Evolutionary conservation across 2,113 vertebrate species (phyloP).

Genomic region (Melospiza melodia): DNA sequence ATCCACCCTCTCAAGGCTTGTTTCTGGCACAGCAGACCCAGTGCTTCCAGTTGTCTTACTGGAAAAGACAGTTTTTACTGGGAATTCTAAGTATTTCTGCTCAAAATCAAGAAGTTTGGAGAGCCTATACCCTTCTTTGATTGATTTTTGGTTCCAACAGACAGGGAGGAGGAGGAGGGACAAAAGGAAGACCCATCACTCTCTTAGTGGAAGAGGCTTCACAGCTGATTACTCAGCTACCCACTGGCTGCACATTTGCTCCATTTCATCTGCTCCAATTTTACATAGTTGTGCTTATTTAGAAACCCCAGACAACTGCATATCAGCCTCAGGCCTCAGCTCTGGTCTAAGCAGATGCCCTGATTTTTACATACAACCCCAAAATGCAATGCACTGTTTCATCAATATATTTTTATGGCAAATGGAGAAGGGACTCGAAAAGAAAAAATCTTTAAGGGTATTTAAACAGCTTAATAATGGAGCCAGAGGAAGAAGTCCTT

Average conservation of each 20-base stretch:
- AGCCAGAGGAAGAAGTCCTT: neutral
- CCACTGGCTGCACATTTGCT: neutral
- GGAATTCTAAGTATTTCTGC: neutral
- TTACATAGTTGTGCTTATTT: neutral
- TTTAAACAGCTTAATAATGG: neutral
- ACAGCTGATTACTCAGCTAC: constrained; percentile 1
- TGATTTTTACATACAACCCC: neutral
- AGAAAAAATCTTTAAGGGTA: neutral
- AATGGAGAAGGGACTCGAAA: neutral
- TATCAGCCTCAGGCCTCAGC: neutral
- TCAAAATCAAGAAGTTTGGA: neutral
- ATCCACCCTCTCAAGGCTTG: neutral
- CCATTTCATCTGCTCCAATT: constrained; percentile 25
- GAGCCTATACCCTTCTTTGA: neutral
- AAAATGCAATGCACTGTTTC: neutral
- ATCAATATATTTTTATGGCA: neutral
- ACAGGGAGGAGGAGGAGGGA: neutral
- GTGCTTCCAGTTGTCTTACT: neutral
- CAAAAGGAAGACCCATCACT: neutral
- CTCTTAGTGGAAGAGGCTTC: neutral
- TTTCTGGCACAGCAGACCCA: neutral
- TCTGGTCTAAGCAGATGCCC: neutral
- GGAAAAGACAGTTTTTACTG: neutral
- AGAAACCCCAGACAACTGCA: constrained; percentile 9
- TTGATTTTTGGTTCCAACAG: neutral